Evolutionary conservation across 2,888 invertebrate genomes (phyloP).

Genomic region (Leptinotarsa rubiginosa): DNA sequence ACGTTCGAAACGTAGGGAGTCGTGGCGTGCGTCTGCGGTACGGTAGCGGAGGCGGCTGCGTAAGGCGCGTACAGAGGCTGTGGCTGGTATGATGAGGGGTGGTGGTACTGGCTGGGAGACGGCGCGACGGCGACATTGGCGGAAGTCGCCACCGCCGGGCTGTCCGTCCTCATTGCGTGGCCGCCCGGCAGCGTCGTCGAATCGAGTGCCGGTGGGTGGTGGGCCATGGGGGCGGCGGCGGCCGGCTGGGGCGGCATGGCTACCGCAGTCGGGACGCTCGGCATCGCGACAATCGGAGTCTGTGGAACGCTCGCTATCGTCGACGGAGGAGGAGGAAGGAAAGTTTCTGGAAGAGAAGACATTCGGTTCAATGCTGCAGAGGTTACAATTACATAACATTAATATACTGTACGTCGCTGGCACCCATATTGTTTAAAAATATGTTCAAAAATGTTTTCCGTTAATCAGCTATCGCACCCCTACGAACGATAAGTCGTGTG

Average conservation of each 20-base stretch:
- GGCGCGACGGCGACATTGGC: slow-evolving; percentile 67
- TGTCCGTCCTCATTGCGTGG: slow-evolving; percentile 67
- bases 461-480: too few relatives aligned
- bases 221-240: slow-evolving; percentile 65
- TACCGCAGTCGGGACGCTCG: slow-evolving; percentile 56
- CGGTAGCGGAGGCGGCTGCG: slow-evolving; percentile 76
- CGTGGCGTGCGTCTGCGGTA: slow-evolving; percentile 69
- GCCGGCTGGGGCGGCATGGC: slow-evolving; percentile 71
- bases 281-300: slow-evolving; percentile 54
- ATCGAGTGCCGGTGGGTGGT: slow-evolving; percentile 54
- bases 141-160: slow-evolving; percentile 70
- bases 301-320: slow-evolving; percentile 47
- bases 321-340: slow-evolving; percentile 43
- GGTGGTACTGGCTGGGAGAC: slow-evolving; percentile 67
- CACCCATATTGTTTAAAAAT: too few relatives aligned
- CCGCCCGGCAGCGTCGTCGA: slow-evolving; percentile 56
- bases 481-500: too few relatives aligned
- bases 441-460: too few relatives aligned
- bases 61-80: slow-evolving; percentile 82
- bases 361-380: neutral
- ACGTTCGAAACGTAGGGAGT: slow-evolving; percentile 80
- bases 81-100: slow-evolving; percentile 46
- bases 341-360: slow-evolving; percentile 43
- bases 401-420: too few relatives aligned
- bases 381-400: too few relatives aligned